Percentiles rank a stretch among this genome's conserved stretches.
Evolutionary conservation across 2,888 invertebrate genomes (phyloP).

Genomic region (Rotaria magnacalcarata): DNA sequence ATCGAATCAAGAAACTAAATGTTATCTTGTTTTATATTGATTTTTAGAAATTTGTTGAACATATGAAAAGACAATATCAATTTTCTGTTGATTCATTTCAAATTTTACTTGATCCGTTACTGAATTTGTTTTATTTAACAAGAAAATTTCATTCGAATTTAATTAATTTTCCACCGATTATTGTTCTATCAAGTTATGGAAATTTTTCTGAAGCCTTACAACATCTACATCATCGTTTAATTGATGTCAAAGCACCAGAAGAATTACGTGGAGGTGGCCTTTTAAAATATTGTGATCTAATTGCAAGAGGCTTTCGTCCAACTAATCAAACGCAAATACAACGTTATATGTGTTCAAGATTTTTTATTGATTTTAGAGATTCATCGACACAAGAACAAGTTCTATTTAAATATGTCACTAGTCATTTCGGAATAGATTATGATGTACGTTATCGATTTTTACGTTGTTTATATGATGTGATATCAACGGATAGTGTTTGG

Average conservation of each 20-base stretch:
- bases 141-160: background rate
- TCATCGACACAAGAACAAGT: conserved; percentile 86
- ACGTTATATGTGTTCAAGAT: conserved; percentile 98
- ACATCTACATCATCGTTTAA: conserved; percentile 90
- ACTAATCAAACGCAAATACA: conserved; percentile 71
- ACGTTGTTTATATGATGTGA: conserved; percentile 9
- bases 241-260: conserved; percentile 94
- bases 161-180: conserved; percentile 72
- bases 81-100: conserved; percentile 99
- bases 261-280: conserved; percentile 97
- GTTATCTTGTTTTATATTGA: background rate
- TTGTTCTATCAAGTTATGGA: conserved; percentile 92
- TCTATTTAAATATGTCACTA: conserved; percentile 89
- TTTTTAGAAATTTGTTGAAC: conserved; percentile 82
- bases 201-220: conserved; percentile 89
- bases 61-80: conserved; percentile 95
- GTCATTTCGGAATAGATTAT: conserved; percentile 71
- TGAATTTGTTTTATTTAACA: conserved; percentile 76
- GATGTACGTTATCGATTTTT: conserved; percentile 28
- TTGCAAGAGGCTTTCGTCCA: conserved; percentile 86
- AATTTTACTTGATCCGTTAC: conserved; percentile 83
- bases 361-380: conserved; percentile 99
- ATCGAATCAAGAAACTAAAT: background rate
- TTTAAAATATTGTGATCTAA: conserved; percentile 93
- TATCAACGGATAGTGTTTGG: conserved; percentile 14